Evolutionary conservation across 1,140 invertebrate species (phyloP).

Genomic region (Panagrolaimus sp.): DNA sequence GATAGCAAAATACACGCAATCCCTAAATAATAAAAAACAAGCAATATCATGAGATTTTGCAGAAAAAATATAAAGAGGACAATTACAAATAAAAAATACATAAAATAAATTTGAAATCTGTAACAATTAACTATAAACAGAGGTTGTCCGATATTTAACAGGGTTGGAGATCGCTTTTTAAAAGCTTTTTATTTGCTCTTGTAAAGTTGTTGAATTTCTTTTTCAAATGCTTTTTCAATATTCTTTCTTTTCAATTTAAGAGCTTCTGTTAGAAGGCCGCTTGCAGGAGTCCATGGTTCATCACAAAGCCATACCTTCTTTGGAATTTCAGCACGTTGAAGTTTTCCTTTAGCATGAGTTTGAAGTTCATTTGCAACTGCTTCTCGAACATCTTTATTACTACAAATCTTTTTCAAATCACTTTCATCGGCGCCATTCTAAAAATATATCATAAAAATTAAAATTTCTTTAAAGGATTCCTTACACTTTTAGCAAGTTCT

Average conservation of each 20-base stretch:
- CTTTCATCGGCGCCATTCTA: conserved; percentile 48
- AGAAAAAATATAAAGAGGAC: too few relatives aligned
- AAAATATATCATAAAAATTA: conserved; percentile 15
- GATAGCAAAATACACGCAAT: too few relatives aligned
- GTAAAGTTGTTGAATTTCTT: conserved; percentile 85
- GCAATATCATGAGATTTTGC: too few relatives aligned
- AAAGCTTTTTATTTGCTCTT: too few relatives aligned
- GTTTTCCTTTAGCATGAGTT: conserved; percentile 48
- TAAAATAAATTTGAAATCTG: too few relatives aligned
- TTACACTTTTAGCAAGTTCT: conserved; percentile 55
- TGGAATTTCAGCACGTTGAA: conserved; percentile 81
- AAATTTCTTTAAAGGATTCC: neutral
- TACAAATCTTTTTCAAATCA: conserved; percentile 47
- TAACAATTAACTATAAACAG: too few relatives aligned
- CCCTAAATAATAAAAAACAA: too few relatives aligned
- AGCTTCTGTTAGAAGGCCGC: conserved; percentile 89
- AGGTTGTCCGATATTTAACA: too few relatives aligned
- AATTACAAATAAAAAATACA: too few relatives aligned
- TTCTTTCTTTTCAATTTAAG: conserved; percentile 92
- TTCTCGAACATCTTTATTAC: conserved; percentile 44
- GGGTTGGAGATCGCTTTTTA: too few relatives aligned
- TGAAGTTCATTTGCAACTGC: conserved; percentile 48
- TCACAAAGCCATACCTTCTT: conserved; percentile 77
- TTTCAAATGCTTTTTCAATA: conserved; percentile 82
- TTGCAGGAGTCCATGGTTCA: conserved; percentile 90